Conservation (phyloP, 2,888 invertebrate species). For the Leucophora obtusa region DNA sequence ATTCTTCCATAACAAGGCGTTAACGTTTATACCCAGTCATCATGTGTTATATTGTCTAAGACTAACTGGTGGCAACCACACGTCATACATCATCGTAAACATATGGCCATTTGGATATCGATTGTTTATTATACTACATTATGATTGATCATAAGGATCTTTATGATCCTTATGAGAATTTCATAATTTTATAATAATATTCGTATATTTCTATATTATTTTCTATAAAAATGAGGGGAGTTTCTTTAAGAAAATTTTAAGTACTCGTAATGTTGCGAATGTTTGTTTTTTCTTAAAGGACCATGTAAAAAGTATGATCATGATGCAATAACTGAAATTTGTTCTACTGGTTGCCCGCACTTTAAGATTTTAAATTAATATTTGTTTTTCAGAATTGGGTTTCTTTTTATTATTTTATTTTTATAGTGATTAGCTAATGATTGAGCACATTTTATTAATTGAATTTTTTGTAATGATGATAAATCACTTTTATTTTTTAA, state of each 20-base stretch:
- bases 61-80: slow-evolving; percentile 53
- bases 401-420: neutral
- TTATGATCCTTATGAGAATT: slow-evolving; percentile 68
- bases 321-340: slow-evolving; percentile 44
- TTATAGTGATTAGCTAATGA: slow-evolving; percentile 35
- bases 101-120: slow-evolving; percentile 17
- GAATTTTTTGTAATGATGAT: neutral
- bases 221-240: slow-evolving; percentile 31
- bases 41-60: slow-evolving; percentile 26
- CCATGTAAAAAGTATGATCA: slow-evolving; percentile 20
- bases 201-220: slow-evolving; percentile 44
- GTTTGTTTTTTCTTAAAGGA: slow-evolving; percentile 32
- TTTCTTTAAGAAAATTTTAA: slow-evolving; percentile 37
- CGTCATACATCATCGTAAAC: slow-evolving; percentile 48
- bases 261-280: slow-evolving; percentile 44
- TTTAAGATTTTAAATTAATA: slow-evolving; percentile 9
- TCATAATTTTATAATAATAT: slow-evolving; percentile 72
- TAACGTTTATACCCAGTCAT: slow-evolving; percentile 56
- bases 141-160: slow-evolving; percentile 52
- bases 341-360: slow-evolving; percentile 60
- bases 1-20: slow-evolving; percentile 53
- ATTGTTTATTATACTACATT: neutral
- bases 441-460: slow-evolving; percentile 31
- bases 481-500: slow-evolving; percentile 19
- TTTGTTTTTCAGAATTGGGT: slow-evolving; percentile 15